These are phyloP conservation scores for Tricholaema leucomelas DNA, from an alignment of 2,113 vertebrate genomes.

Conservation along the genomic window DNA sequence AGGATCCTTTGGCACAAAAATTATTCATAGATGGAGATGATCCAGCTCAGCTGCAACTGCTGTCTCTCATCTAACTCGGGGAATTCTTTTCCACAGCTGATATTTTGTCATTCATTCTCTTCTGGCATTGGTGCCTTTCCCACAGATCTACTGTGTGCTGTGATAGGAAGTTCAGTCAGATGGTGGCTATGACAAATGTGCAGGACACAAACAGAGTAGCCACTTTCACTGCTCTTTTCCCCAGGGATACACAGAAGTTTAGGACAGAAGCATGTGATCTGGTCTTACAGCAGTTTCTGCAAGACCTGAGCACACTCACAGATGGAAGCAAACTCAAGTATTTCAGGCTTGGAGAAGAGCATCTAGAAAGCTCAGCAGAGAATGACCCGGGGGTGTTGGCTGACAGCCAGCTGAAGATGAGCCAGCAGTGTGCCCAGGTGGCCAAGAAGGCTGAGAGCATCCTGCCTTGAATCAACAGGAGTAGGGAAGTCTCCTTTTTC, in stretches of 20 bases:
- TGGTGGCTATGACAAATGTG: not conserved
- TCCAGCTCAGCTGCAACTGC: conserved; percentile 1
- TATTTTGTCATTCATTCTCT: conserved; percentile 17
- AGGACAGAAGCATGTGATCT: not conserved
- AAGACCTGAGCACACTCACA: not conserved
- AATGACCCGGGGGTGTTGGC: no score
- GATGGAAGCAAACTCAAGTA: not conserved
- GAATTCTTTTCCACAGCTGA: not conserved
- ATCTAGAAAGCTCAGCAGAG: no score
- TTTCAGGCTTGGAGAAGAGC: no score
- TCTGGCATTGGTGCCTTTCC: conserved; percentile 28
- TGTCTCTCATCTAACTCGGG: not conserved
- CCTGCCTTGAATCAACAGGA: no score
- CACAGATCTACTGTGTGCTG: not conserved
- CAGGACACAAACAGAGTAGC: not conserved
- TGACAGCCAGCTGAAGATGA: no score
- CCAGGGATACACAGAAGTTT: not conserved
- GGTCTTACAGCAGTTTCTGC: not conserved
- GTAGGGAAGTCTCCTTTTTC: no score
- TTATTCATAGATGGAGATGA: not conserved
- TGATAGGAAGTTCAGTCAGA: not conserved
- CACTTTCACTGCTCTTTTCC: not conserved
- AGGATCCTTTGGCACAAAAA: not conserved
- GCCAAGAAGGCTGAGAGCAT: no score
- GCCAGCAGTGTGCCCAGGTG: no score